Conservation (phyloP, 1,140 invertebrate species). For the Hyles vespertilio region DNA sequence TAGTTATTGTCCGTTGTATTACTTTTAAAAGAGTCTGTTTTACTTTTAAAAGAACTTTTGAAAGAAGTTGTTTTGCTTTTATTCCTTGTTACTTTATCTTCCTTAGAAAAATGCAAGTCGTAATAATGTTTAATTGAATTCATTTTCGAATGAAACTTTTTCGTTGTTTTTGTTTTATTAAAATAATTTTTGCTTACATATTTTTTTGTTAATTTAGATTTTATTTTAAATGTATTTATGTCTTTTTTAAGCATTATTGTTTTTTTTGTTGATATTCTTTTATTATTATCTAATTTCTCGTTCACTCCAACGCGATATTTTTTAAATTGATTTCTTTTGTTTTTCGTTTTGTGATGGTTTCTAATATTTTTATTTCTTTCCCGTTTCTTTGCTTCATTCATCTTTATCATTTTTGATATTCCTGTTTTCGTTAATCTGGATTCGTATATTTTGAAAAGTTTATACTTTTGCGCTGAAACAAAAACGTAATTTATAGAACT, state of each 20-base stretch:
- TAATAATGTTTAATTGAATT: no score
- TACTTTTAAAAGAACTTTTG: no score
- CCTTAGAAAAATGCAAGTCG: no score
- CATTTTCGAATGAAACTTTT: no score
- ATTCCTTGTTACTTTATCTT: no score
- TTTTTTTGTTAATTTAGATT: background rate
- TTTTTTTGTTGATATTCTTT: background rate
- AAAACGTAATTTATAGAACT: no score
- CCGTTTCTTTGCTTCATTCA: background rate
- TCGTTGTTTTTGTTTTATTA: background rate
- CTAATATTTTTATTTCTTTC: background rate
- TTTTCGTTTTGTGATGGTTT: background rate
- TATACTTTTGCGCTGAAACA: no score
- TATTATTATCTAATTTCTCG: background rate
- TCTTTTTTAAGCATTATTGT: background rate
- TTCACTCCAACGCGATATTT: background rate
- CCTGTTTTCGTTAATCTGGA: background rate
- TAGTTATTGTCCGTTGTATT: conserved; percentile 5
- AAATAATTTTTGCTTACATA: background rate
- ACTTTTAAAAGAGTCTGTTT: no score
- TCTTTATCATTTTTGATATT: background rate
- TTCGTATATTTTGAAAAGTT: no score
- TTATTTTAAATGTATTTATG: background rate
- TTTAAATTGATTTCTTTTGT: background rate
- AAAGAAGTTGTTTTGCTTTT: no score